Evolutionary conservation across 2,797 vertebrate genomes (phyloP).

Genomic region (Manis pentadactyla): DNA sequence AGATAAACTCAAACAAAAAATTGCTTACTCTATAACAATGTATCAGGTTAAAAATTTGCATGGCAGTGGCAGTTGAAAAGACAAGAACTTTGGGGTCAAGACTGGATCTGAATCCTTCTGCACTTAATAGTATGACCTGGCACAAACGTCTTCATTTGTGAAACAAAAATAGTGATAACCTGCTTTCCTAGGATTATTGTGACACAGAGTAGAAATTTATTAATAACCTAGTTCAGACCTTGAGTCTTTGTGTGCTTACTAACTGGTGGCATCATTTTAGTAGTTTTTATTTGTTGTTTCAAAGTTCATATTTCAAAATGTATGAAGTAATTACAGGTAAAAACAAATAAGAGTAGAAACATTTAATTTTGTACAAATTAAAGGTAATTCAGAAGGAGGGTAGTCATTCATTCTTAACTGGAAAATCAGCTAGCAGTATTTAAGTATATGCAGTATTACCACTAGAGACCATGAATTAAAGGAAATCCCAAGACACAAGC

Average conservation of each 20-base stretch:
- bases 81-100: neutral
- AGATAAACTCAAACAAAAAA: conserved; percentile 29
- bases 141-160: conserved; percentile 30
- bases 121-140: neutral
- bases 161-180: neutral
- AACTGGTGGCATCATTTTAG: conserved; percentile 40
- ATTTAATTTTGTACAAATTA: conserved; percentile 50
- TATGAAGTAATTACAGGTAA: conserved; percentile 24
- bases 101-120: conserved; percentile 35
- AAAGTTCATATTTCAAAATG: conserved; percentile 41
- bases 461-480: neutral
- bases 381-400: neutral
- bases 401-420: neutral
- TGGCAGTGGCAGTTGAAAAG: neutral
- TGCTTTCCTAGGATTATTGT: conserved; percentile 27
- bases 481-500: neutral
- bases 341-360: conserved; percentile 32
- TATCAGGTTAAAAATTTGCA: conserved; percentile 22
- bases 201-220: conserved; percentile 19
- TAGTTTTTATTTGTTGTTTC: conserved; percentile 34
- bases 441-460: conserved; percentile 9
- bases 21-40: neutral
- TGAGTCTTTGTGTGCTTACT: neutral
- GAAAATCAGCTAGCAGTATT: neutral
- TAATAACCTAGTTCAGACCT: conserved; percentile 41